Evolutionary conservation across 2,113 vertebrate genomes (phyloP), one percentile per base, ranked within the genome.

Genomic region (Phyllopteryx taeniolatus): DNA sequence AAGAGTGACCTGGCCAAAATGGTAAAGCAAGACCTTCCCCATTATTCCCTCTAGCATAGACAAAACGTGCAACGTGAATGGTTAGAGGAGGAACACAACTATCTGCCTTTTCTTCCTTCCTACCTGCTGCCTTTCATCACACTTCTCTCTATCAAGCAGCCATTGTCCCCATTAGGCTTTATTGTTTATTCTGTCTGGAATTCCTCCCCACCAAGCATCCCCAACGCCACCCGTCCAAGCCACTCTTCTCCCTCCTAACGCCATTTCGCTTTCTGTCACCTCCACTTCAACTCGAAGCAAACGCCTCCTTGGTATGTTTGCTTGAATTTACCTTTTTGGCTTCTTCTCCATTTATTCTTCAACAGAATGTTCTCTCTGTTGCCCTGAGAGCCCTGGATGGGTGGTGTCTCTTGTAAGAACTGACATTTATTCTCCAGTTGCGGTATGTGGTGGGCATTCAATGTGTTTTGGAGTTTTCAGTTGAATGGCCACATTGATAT

Each of bases 61-160:
- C 35, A 35, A 39, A 60, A 19, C 11, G 56, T 60, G 57, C 14
- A 33, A 15, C 33, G 5, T 17, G 59, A 65, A 44, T 22, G 4
- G 20, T 65, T 43, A 2, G 39, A 12, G 62, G 42, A 22, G 20
- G 20, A 22, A 22, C 43, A 3, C 19, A 65, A 14, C 67, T 56
- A 54, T 79, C 47, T 79, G 51, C 60, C 44, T 71, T 69, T 72
- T 82, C 31, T 68, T 69, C 44, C 20, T 27, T 14, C 57, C 71
- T 71, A 79, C 59, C 78, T 84, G 72, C 56, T 72, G 74, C 70
- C 77, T 82, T 82, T 84, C 73, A 83, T 84, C 51, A 64, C 17
- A 46, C 61, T 65, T 77, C 69, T 70, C 1, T 54, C 46, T 43
- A 62, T 78, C 64, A 77, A 20, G 35, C 74, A 77, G 62, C 68